These are phyloP conservation scores for Drosophila parvula DNA, from an alignment of 1,140 invertebrate genomes.

Conservation along the genomic window DNA sequence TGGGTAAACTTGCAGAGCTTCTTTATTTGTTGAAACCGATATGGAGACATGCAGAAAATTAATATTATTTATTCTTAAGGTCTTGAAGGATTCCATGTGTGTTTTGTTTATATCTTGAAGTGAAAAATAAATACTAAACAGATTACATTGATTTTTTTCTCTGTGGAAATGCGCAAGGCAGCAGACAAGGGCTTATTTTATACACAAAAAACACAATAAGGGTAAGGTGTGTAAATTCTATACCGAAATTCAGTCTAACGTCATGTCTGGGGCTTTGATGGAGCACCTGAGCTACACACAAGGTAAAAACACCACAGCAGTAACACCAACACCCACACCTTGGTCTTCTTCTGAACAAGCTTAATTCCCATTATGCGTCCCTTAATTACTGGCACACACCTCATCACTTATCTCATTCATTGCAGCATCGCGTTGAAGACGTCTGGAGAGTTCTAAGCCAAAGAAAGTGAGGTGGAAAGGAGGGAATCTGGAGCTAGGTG, in stretches of 20 bases:
- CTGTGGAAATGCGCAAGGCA: neutral
- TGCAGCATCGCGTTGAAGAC: conserved; percentile 47
- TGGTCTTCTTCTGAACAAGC: neutral
- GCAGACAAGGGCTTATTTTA: conserved; percentile 56
- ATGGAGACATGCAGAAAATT: neutral
- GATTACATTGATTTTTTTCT: neutral
- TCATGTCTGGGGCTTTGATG: conserved; percentile 22
- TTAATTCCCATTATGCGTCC: conserved; percentile 50
- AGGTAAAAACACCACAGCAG: neutral
- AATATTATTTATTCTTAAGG: neutral
- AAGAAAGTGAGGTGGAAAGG: conserved; percentile 6
- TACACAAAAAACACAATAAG: conserved; percentile 57
- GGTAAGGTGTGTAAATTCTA: conserved; percentile 10
- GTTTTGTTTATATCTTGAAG: neutral
- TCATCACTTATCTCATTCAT: conserved; percentile 60
- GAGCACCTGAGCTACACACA: conserved; percentile 10
- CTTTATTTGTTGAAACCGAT: neutral
- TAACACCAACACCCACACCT: conserved; percentile 8
- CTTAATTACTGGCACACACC: conserved; percentile 56
- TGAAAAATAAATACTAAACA: no score
- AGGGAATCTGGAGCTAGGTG: conserved; percentile 18
- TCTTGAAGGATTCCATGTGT: neutral
- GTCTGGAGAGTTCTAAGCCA: conserved; percentile 14
- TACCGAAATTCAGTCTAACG: conserved; percentile 1
- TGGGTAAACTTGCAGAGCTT: neutral